phyloP scores from a whole-genome alignment of 1,140 invertebrate species.

The Aphaenogaster rudis region DNA sequence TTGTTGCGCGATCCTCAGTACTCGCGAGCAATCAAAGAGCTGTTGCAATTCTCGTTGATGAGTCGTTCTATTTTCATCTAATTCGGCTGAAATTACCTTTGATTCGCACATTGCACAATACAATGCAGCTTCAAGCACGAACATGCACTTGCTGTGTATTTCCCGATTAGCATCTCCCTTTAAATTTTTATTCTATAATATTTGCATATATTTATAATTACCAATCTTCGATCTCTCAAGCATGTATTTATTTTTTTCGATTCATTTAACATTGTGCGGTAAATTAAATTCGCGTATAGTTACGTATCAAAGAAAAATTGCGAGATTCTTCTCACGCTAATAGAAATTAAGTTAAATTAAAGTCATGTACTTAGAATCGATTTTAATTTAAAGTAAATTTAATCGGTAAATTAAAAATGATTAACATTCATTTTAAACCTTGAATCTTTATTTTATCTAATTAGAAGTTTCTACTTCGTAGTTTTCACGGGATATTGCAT shows the following conservation, averaged over 20 bases:
- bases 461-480: neutral
- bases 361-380: neutral
- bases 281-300: neutral
- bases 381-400: conserved; percentile 10
- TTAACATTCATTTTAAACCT: neutral
- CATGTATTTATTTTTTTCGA: neutral
- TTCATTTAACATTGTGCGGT: neutral
- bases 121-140: neutral
- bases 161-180: neutral
- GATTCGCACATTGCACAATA: neutral
- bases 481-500: neutral
- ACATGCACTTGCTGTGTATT: neutral
- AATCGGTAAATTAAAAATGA: neutral
- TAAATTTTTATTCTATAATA: neutral
- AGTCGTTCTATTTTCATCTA: conserved; percentile 31
- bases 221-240: neutral
- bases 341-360: conserved; percentile 1
- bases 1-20: conserved; percentile 32
- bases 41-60: conserved; percentile 26
- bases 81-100: conserved; percentile 16
- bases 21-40: conserved; percentile 2
- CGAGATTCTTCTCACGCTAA: neutral
- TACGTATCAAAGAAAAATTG: neutral
- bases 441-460: conserved; percentile 6
- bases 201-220: neutral